Evolutionary conservation across 2,888 invertebrate genomes (phyloP), one percentile per base, ranked within the genome.

Genomic region (Stenodema calcarata): DNA sequence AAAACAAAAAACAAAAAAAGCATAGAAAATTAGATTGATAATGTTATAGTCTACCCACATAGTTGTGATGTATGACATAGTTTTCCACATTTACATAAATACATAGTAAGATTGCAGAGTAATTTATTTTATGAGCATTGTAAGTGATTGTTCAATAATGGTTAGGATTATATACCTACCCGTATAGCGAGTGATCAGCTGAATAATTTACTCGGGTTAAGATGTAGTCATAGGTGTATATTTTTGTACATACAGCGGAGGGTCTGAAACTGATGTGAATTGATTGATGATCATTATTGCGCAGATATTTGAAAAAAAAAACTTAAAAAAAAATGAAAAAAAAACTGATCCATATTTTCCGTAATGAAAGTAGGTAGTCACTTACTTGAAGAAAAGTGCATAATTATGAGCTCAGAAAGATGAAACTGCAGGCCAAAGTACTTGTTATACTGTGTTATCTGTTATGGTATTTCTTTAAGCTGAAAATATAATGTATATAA

Each of bases 161-260:
- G 76, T 82, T 35, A 30, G 47, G 78, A 73, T 82, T 83, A 76
- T 87, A 83, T 4, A 2, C 44, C 16, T 87, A 86, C 86, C 47
- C 47, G 79, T 79, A 87, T 6, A 75, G 75, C 44, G 86, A 85
- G 76, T 81, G 84, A 47, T 87, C 80, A 70, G 73, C 79, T 30
- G n/a, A n/a, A 86, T 83, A 83, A 84, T 87, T 87, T 81, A 86
- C 62, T 84, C 87, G 88, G 88, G 88, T 87, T 87, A 87, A 88
- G 81, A 88, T 70, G 87, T 88, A 88, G 87, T 82, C 86, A 85
- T 87, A 88, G 3, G 88, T 88, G 87, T 88, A 88, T 88, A 88
- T 88, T 88, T 88, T 88, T 88, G 88, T 88, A 88, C 87, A 88
- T 88, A 78, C 78, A 44, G 78, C 78, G 14, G 9, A 44, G 78